Evolutionary conservation across 2,797 vertebrate species (phyloP).

Genomic region (Lophotriccus pileatus): DNA sequence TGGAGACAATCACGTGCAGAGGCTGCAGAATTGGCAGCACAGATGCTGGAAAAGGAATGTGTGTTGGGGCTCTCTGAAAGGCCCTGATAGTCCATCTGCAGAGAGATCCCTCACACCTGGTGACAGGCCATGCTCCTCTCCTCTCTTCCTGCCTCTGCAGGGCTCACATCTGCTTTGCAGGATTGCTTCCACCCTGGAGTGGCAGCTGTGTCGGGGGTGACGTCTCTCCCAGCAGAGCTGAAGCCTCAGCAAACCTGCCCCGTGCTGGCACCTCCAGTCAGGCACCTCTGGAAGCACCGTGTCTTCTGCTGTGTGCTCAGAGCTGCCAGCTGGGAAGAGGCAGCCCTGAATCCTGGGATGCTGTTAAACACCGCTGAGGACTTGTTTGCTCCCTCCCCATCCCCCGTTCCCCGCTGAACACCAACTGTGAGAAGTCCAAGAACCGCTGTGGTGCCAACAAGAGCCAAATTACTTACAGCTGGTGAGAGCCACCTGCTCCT

Average conservation of each 20-base stretch:
- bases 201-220: background rate
- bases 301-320: background rate
- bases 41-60: background rate
- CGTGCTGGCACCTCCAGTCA: background rate
- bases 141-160: background rate
- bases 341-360: background rate
- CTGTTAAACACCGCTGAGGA: background rate
- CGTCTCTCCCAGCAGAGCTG: background rate
- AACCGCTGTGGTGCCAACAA: conserved; percentile 17
- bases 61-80: background rate
- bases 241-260: background rate
- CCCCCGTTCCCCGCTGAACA: background rate
- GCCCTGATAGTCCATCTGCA: background rate
- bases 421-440: conserved; percentile 33
- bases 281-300: background rate
- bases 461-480: conserved; percentile 71
- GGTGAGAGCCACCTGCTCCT: conserved; percentile 70
- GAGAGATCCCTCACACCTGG: background rate
- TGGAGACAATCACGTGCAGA: fast-evolving
- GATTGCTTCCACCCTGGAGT: background rate
- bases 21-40: background rate
- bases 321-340: conserved; percentile 31
- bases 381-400: background rate
- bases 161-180: background rate
- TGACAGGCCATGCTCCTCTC: background rate